A percentile compares a stretch with the other conserved stretches of the same genome.
Conservation (phyloP, 2,113 vertebrate species). For the Onychostruthus taczanowskii region DNA sequence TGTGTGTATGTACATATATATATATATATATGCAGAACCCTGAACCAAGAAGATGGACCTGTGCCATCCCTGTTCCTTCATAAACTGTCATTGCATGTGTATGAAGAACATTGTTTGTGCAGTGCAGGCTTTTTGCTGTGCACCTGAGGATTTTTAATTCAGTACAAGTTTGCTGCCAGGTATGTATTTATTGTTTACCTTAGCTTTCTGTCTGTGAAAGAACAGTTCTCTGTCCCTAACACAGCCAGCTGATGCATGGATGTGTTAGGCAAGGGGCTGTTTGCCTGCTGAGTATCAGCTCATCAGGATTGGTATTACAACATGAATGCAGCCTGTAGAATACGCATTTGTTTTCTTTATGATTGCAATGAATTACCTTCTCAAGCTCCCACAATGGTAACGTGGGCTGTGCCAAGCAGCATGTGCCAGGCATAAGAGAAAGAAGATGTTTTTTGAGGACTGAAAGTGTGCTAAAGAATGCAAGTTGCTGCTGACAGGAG, state of each 20-base stretch:
- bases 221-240: not conserved
- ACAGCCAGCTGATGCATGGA: not conserved
- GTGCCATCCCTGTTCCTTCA: not conserved
- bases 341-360: not conserved
- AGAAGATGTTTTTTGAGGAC: not conserved
- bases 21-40: not conserved
- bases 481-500: not conserved
- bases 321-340: not conserved
- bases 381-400: not conserved
- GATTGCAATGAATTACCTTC: slow-evolving; percentile 5
- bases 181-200: not conserved
- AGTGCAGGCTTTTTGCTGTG: not conserved
- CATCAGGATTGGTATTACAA: not conserved
- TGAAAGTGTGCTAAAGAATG: not conserved
- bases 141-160: not conserved
- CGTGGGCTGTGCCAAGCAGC: not conserved
- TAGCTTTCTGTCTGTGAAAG: not conserved
- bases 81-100: not conserved
- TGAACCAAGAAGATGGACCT: not conserved
- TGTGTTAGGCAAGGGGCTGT: not conserved
- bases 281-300: not conserved
- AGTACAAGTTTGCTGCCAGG: not conserved
- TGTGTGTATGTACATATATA: not conserved
- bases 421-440: not conserved
- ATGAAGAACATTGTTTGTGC: not conserved